Evolutionary conservation across 2,888 invertebrate genomes (phyloP).

Genomic region (Acrobasis suavella): DNA sequence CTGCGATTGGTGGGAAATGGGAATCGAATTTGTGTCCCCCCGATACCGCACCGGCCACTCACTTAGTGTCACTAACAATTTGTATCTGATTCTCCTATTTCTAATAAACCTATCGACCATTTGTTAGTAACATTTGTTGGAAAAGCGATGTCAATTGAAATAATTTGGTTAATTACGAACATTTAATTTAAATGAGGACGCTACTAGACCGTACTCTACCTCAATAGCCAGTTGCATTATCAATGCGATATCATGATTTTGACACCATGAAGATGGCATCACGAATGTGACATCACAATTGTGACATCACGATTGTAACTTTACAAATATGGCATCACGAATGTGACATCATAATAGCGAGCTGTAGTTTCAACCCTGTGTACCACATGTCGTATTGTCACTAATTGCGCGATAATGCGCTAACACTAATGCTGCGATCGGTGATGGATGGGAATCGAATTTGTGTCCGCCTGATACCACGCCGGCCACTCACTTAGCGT

Average conservation of each 20-base stretch:
- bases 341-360: too few species aligned
- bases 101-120: neutral
- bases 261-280: too few species aligned
- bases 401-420: constrained; percentile 54
- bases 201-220: too few species aligned
- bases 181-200: too few species aligned
- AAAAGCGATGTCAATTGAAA: too few species aligned
- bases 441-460: constrained; percentile 50
- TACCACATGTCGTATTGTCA: constrained; percentile 23
- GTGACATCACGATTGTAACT: too few species aligned
- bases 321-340: too few species aligned
- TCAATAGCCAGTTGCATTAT: too few species aligned
- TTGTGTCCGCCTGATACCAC: constrained; percentile 29
- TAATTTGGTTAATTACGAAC: neutral
- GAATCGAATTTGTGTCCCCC: constrained; percentile 43
- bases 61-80: constrained; percentile 7
- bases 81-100: neutral
- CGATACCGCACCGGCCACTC: constrained; percentile 9
- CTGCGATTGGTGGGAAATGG: constrained; percentile 44
- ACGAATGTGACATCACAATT: too few species aligned
- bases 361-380: neutral
- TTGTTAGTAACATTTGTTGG: too few species aligned
- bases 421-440: constrained; percentile 46
- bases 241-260: too few species aligned
- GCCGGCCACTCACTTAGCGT: constrained; percentile 1